These are phyloP conservation scores for Meiosimyza decipiens DNA, from an alignment of 2,888 invertebrate species.

Conservation along the genomic window DNA sequence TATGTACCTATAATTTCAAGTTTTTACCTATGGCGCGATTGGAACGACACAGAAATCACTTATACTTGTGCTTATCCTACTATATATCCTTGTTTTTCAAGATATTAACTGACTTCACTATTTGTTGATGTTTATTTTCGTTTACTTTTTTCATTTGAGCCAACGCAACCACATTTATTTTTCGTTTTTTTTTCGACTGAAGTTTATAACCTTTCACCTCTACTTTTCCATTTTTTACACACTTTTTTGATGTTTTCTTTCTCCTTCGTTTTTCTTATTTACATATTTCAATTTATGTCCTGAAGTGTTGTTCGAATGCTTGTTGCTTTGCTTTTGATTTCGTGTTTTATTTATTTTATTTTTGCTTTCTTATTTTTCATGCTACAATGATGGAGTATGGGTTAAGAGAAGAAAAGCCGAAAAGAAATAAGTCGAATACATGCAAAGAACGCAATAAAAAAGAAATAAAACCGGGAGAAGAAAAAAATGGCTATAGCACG, in stretches of 20 bases:
- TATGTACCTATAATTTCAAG: too few relatives aligned
- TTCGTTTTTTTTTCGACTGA: constrained; percentile 13
- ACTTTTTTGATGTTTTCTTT: neutral
- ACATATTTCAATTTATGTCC: constrained; percentile 23
- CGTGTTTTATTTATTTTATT: neutral
- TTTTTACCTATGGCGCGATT: too few relatives aligned
- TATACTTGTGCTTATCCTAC: constrained; percentile 10
- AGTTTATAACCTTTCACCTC: neutral
- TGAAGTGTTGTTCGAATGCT: constrained; percentile 10
- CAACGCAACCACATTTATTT: constrained; percentile 20
- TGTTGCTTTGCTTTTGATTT: constrained; percentile 5
- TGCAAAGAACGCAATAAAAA: constrained; percentile 31
- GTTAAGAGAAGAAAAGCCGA: neutral
- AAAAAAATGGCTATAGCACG: constrained; percentile 10
- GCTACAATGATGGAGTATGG: neutral
- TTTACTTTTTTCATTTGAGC: constrained; percentile 21
- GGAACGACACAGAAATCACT: constrained; percentile 19
- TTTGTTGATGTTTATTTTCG: too few relatives aligned
- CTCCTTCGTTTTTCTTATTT: neutral
- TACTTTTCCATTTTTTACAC: too few relatives aligned
- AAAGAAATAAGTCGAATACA: constrained; percentile 16
- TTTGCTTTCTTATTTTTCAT: neutral
- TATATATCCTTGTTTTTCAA: neutral
- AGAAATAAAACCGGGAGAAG: constrained; percentile 20
- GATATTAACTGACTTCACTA: constrained; percentile 28